Conservation (phyloP, 1,140 invertebrate species). For the Macrostomum lignano region DNA sequence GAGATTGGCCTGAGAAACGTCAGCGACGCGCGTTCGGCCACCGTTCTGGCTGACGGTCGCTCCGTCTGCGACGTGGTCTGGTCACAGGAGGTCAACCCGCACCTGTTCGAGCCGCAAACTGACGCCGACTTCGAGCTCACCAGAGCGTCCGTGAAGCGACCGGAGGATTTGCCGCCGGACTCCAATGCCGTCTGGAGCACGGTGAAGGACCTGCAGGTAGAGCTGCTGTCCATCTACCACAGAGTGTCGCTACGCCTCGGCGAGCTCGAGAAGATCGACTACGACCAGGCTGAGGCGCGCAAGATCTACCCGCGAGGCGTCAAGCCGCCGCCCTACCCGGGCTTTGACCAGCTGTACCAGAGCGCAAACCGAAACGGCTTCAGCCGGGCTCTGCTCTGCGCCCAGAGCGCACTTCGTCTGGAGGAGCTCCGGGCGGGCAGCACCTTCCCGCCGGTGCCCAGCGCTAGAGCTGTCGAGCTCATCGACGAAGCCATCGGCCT, state of each 20-base stretch:
- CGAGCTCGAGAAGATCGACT: too few species aligned
- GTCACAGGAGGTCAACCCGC: conserved; percentile 17
- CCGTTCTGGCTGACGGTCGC: conserved; percentile 17
- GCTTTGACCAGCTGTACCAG: conserved; percentile 3
- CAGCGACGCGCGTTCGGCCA: conserved; percentile 14
- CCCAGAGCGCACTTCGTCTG: conserved; percentile 4
- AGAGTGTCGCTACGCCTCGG: conserved; percentile 20
- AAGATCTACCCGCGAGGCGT: too few species aligned
- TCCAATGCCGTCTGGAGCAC: conserved; percentile 19
- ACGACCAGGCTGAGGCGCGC: neutral
- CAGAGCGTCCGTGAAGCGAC: too few species aligned
- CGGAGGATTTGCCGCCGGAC: too few species aligned
- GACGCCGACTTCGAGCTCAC: neutral
- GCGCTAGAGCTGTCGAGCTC: too few species aligned
- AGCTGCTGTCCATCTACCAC: conserved; percentile 22
- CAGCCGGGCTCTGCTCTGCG: conserved; percentile 4
- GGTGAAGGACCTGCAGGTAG: conserved; percentile 21
- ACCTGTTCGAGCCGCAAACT: conserved; percentile 13
- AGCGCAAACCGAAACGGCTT: conserved; percentile 5
- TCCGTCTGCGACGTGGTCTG: conserved; percentile 19
- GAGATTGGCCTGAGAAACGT: conserved; percentile 19
- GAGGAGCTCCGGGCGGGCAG: conserved; percentile 4
- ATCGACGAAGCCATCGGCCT: conserved; percentile 6
- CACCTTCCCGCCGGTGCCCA: too few species aligned
- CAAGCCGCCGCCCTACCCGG: too few species aligned